phyloP scores from a whole-genome alignment of 2,113 vertebrate genomes.

The Hylia prasina region DNA sequence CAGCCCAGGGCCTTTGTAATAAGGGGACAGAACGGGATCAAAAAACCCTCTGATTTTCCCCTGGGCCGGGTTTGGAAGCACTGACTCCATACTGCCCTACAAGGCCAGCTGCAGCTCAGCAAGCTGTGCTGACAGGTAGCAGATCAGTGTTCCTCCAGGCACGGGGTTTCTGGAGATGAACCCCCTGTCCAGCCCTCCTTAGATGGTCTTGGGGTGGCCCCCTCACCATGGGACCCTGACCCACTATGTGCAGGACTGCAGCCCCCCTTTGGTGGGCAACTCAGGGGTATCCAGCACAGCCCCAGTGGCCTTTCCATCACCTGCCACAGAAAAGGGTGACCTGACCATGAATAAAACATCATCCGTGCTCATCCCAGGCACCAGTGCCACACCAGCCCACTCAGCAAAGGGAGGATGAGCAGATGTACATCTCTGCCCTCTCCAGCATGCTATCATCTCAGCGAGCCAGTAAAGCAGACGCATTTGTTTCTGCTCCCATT shows the following conservation, averaged over 20 bases:
- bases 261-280: neutral
- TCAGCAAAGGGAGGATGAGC: neutral
- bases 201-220: neutral
- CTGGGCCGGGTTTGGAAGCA: neutral
- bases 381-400: neutral
- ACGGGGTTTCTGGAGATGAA: neutral
- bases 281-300: neutral
- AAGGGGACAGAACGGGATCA: neutral
- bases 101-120: neutral
- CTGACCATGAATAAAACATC: neutral
- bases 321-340: neutral
- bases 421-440: neutral
- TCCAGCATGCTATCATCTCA: neutral
- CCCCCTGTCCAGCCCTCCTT: neutral
- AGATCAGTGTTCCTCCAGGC: rapidly evolving
- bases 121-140: neutral
- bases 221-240: neutral
- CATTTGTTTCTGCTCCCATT: neutral
- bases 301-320: neutral
- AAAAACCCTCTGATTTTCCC: neutral
- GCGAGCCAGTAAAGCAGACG: rapidly evolving
- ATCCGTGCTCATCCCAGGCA: neutral
- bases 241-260: neutral
- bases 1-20: neutral
- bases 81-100: neutral